Conservation (phyloP, 2,888 invertebrate species). For the Agrotis clavis region DNA sequence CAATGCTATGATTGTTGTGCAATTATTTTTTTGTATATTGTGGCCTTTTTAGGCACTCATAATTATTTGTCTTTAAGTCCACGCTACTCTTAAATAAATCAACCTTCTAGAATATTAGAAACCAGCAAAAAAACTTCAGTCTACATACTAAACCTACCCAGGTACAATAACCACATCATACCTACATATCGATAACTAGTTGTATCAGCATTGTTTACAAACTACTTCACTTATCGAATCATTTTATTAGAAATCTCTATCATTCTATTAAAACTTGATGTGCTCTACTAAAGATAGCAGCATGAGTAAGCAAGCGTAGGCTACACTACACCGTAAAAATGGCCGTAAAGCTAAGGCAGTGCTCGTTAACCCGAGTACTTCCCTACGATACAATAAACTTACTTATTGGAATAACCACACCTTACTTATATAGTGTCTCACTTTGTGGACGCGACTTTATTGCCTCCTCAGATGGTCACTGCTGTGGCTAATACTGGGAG, state of each 20-base stretch:
- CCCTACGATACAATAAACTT: slow-evolving; percentile 81
- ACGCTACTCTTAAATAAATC: no score
- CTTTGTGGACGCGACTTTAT: slow-evolving; percentile 62
- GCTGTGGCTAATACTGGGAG: slow-evolving; percentile 32
- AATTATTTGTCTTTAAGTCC: background rate
- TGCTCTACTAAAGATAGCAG: slow-evolving; percentile 68
- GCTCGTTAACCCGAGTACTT: slow-evolving; percentile 82
- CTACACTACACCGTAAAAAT: slow-evolving; percentile 77
- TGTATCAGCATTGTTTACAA: slow-evolving; percentile 32
- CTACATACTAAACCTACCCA: background rate
- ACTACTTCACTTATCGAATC: slow-evolving; percentile 51
- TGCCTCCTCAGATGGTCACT: slow-evolving; percentile 54
- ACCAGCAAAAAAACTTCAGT: background rate
- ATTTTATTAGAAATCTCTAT: slow-evolving; percentile 61
- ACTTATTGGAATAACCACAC: slow-evolving; percentile 84
- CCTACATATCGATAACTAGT: background rate
- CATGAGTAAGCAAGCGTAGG: slow-evolving; percentile 69
- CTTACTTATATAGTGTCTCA: slow-evolving; percentile 64
- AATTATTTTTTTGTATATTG: no score
- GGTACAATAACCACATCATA: background rate
- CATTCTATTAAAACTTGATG: slow-evolving; percentile 63
- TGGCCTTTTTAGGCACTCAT: no score
- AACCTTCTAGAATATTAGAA: no score
- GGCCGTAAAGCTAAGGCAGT: slow-evolving; percentile 76
- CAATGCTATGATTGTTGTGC: background rate